phyloP scores from a whole-genome alignment of 2,888 invertebrate genomes.

The Hemicrepidius hirtus region DNA sequence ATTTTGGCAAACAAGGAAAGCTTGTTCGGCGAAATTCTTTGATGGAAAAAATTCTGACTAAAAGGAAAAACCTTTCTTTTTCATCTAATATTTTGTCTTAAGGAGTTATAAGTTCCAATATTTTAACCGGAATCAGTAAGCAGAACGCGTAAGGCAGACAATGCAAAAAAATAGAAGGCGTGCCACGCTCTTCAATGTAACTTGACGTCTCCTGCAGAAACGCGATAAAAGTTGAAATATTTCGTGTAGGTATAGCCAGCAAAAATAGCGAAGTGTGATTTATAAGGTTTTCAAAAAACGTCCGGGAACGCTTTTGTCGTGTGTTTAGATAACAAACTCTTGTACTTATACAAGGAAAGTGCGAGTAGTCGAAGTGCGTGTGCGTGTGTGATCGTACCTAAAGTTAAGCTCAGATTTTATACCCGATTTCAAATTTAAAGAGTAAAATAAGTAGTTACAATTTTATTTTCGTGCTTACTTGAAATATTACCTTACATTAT shows the following conservation, averaged over 20 bases:
- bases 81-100: conserved; percentile 16
- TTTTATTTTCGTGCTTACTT: conserved; percentile 29
- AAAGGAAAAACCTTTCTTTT: background rate
- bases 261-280: conserved; percentile 47
- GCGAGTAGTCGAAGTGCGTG: conserved; percentile 35
- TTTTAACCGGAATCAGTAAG: conserved; percentile 37
- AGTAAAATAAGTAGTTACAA: conserved; percentile 28
- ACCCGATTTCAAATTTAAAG: conserved; percentile 34
- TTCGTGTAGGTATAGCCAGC: conserved; percentile 48
- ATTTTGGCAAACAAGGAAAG: too few relatives aligned
- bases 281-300: conserved; percentile 40
- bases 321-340: conserved; percentile 44
- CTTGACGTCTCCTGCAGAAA: conserved; percentile 51
- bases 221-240: conserved; percentile 52
- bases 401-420: conserved; percentile 26
- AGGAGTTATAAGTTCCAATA: conserved; percentile 30
- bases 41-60: background rate
- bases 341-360: conserved; percentile 38
- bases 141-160: conserved; percentile 39
- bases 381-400: conserved; percentile 29
- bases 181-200: conserved; percentile 47
- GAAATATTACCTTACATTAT: background rate
- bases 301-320: conserved; percentile 43
- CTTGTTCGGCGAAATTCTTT: background rate
- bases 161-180: conserved; percentile 46